Conservation (phyloP, 2,113 vertebrate species). For the Indicator maculatus region DNA sequence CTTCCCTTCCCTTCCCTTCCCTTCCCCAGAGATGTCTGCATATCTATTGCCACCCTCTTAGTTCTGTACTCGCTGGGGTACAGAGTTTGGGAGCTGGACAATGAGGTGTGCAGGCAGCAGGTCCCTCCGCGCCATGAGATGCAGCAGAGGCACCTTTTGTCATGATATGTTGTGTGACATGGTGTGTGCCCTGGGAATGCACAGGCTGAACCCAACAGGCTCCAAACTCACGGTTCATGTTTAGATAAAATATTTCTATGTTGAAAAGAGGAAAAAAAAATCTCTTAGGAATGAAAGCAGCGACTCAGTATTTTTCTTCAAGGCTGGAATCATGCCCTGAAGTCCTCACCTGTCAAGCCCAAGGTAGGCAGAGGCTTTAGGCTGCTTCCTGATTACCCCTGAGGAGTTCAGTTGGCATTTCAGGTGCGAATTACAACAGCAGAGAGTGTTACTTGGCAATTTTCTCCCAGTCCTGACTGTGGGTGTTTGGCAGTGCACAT, state of each 20-base stretch:
- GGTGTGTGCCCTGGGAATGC: fast-evolving
- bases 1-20: no score
- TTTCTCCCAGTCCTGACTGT: fast-evolving
- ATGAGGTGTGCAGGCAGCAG: fast-evolving
- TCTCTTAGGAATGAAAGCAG: not conserved
- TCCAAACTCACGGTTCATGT: fast-evolving
- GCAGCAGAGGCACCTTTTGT: fast-evolving
- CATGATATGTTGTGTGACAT: no score
- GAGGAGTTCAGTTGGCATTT: not conserved
- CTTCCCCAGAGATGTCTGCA: not conserved
- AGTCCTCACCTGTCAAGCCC: not conserved
- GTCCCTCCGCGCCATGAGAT: no score
- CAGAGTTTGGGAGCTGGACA: not conserved
- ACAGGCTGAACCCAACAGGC: fast-evolving
- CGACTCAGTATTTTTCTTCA: fast-evolving
- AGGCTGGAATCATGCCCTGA: fast-evolving
- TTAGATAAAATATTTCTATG: fast-evolving
- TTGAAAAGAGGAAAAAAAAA: not conserved
- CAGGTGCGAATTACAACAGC: not conserved
- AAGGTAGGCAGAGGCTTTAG: fast-evolving
- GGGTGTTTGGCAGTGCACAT: not conserved
- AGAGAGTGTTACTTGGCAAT: fast-evolving
- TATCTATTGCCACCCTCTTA: fast-evolving
- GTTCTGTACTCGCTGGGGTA: fast-evolving
- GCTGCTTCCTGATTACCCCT: fast-evolving